Conservation (phyloP, 2,888 invertebrate genomes). For the Mimas tiliae region DNA sequence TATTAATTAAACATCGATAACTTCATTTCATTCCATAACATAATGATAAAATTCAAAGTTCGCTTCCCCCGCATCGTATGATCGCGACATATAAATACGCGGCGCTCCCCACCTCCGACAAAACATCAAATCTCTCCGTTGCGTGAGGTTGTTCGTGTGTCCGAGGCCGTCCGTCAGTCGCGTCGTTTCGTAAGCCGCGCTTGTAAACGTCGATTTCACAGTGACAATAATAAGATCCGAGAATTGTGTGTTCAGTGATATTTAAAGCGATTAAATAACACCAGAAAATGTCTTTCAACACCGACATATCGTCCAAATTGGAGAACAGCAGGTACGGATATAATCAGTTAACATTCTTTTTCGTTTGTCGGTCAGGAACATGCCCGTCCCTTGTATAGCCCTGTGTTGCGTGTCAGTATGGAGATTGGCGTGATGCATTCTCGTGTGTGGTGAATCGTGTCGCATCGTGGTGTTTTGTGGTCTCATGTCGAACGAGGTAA, state of each 20-base stretch:
- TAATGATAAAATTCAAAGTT: slow-evolving; percentile 66
- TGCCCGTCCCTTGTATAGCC: slow-evolving; percentile 50
- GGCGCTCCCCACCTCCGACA: slow-evolving; percentile 74
- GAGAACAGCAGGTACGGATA: slow-evolving; percentile 82
- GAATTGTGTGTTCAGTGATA: slow-evolving; percentile 82
- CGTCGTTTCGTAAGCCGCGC: slow-evolving; percentile 68
- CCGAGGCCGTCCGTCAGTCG: slow-evolving; percentile 54
- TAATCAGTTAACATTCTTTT: slow-evolving; percentile 48
- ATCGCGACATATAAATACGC: slow-evolving; percentile 79
- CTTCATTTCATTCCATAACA: slow-evolving; percentile 51
- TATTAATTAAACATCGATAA: slow-evolving; percentile 46
- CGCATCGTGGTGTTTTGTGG: slow-evolving; percentile 36
- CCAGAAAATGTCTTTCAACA: slow-evolving; percentile 82
- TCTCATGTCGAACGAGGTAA: slow-evolving; percentile 25
- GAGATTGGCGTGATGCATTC: slow-evolving; percentile 48
- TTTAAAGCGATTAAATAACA: slow-evolving; percentile 77
- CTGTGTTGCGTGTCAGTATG: slow-evolving; percentile 36
- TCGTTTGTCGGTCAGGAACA: slow-evolving; percentile 47
- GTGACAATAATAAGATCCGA: slow-evolving; percentile 65
- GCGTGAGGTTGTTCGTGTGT: slow-evolving; percentile 60
- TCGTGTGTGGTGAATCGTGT: slow-evolving; percentile 35
- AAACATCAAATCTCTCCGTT: slow-evolving; percentile 74
- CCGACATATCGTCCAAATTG: slow-evolving; percentile 78
- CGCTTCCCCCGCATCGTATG: slow-evolving; percentile 79
- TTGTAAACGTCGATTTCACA: slow-evolving; percentile 66